Base-by-base conservation (phyloP, 2,113 vertebrate species). In the Miniopterus natalensis region DNA sequence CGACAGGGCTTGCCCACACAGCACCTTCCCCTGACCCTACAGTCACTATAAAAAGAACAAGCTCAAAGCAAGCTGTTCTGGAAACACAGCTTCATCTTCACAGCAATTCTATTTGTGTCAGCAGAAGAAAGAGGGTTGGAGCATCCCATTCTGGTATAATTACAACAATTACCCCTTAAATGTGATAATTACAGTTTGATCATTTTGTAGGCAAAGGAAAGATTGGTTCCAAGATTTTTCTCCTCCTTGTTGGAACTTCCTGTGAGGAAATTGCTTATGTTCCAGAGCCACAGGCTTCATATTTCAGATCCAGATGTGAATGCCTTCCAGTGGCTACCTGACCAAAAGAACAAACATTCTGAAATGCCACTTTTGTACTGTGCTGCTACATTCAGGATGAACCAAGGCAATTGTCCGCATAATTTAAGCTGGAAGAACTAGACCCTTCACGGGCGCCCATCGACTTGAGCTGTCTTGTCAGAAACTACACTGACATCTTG, bases 111-210 rank as follows among this genome's bases (percentile, higher is more conserved):
- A 88, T 90, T 95, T 95, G 55, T 73, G 66, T 90, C 84, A 92
- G 90, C 70, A 92, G 61, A 92, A 96, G 66, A 66, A 93, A 84
- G 70, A 70, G 40, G 63, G 75, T 20, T 88, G 66, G 70, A 92
- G 61, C 42, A 77, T 65, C 55, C 59, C 84, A 77, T 84, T 95
- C 68, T 84, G 81, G 78, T 81, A 53, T 71, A 84, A 66, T 77
- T 95, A 88, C 65, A 96, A 92, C 85, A 95, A 94, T 94, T 94
- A 71, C 42, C 29, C n/a, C 47, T 70, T 81, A 96, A 90, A 86
- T 94, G 84, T 63, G 61, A 75, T 96, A 92, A 96, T 95, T 92
- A 85, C 51, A 59, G 47, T 90, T 95, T 92, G 94, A 90, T 94
- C 88, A 81, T 87, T 95, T 97, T 78, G 71, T 55, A 95, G 83